phyloP scores from a whole-genome alignment of 37 sponge, comb jelly and placozoan species.

The Spongilla lacustris region DNA sequence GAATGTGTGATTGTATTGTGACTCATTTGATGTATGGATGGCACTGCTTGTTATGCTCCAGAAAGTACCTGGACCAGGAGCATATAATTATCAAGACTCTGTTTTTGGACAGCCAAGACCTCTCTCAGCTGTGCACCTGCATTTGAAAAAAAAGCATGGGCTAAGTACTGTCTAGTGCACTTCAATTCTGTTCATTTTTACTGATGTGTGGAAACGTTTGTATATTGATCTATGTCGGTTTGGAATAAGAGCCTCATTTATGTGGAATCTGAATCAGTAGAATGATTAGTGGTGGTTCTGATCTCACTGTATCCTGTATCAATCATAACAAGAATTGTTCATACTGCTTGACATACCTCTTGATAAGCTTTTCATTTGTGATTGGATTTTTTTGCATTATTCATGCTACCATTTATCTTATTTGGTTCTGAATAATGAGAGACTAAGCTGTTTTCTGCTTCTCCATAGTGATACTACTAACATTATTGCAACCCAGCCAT shows the following conservation, averaged over 20 bases:
- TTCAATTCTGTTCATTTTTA: not conserved
- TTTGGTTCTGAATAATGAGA: too few species aligned
- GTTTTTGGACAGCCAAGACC: slow-evolving; percentile 65
- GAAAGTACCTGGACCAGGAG: slow-evolving; percentile 85
- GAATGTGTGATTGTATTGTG: not conserved
- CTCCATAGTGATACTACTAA: too few species aligned
- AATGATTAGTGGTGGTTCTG: too few species aligned
- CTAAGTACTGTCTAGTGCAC: slow-evolving; percentile 18
- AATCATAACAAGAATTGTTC: too few species aligned
- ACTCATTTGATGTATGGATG: not conserved
- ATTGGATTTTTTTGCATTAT: too few species aligned
- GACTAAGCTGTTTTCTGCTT: too few species aligned
- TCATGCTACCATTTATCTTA: too few species aligned
- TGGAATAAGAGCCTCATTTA: not conserved
- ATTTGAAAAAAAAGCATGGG: slow-evolving; percentile 69
- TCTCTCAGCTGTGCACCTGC: slow-evolving; percentile 59
- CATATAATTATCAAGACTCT: slow-evolving; percentile 56
- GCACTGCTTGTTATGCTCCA: not conserved
- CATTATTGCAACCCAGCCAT: too few species aligned
- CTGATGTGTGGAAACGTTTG: not conserved
- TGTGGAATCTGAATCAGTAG: too few species aligned
- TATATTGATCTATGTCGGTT: not conserved
- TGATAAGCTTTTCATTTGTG: too few species aligned
- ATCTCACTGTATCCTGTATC: too few species aligned
- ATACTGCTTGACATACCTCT: too few species aligned